phyloP scores from a whole-genome alignment of 2,888 invertebrate genomes.

The Melinopterus prodromus region DNA sequence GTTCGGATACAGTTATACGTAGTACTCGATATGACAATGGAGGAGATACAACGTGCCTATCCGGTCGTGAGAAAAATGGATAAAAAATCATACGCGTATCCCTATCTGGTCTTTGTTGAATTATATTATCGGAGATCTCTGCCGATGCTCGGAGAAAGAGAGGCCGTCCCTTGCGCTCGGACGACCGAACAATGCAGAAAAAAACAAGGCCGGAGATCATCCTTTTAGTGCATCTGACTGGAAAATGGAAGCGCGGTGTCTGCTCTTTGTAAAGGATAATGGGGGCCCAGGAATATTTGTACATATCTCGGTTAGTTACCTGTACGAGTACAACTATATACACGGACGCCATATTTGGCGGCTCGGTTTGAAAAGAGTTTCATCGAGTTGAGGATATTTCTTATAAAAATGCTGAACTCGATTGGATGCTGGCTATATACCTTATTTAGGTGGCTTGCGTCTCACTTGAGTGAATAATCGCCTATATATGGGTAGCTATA shows the following conservation, averaged over 20 bases:
- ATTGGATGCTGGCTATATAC: background rate
- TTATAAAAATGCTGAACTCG: background rate
- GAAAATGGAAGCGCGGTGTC: conserved; percentile 54
- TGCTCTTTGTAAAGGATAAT: conserved; percentile 44
- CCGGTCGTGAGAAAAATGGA: background rate
- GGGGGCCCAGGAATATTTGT: conserved; percentile 36
- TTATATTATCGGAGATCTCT: background rate
- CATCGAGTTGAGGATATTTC: background rate
- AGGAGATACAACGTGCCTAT: background rate
- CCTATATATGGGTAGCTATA: too few relatives aligned
- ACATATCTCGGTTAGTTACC: conserved; percentile 38
- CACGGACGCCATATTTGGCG: conserved; percentile 30
- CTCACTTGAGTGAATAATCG: too few relatives aligned
- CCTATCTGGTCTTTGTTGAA: conserved; percentile 4
- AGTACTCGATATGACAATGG: background rate
- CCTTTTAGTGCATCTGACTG: conserved; percentile 57
- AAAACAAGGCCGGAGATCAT: conserved; percentile 46
- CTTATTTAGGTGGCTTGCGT: too few relatives aligned
- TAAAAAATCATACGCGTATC: background rate
- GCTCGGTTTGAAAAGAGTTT: background rate
- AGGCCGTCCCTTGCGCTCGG: background rate
- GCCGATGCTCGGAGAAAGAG: background rate
- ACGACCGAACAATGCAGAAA: conserved; percentile 41
- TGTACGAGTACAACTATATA: conserved; percentile 35
- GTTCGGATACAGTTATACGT: background rate